Evolutionary conservation across 1,140 invertebrate genomes (phyloP), one percentile per base, ranked within the genome.

Genomic region (Maconellicoccus hirsutus): DNA sequence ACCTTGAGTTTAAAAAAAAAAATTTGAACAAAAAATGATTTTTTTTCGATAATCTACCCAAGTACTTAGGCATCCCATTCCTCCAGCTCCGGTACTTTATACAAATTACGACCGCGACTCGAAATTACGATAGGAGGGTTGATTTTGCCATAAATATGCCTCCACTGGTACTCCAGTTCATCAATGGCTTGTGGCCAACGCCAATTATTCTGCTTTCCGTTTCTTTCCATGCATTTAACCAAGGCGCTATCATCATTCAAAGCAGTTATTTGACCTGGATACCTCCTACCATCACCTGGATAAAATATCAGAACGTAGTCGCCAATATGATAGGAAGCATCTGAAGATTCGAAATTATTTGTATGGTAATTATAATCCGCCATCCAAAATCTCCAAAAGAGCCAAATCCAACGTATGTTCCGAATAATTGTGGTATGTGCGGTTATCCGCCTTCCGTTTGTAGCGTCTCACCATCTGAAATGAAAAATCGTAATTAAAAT

Each of bases 111-210:
- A 14, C 26, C 23, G 21, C 66, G 61, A 3, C 16, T 0, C 12
- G 38, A 26, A 22, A 52, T 69, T 1, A 12, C 4, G 3, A 6
- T 33, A 6, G 71, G 61, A 0, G 61, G 21, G 0, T 71, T 66
- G 25, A 66, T 66, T 71, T 71, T 71, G n/a, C n/a, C 0, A 23
- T 25, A 27, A 16, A 71, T 16, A 4, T 59, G 12, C 8, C 19
- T 52, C 70, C 70, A 71, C 42, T 59, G 21, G 59, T 71, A 71
- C 23, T 61, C 26, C n/a, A 71, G 16, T n/a, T 52, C 52, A 26
- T 71, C 52, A 27, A 19, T 7, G 4, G 21, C 59, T 16, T 14
- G 6, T 1, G 70, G 70, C 70, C 70, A 71, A 14, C 70, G 23
- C 22, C 59, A 63, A 3, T 12, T 12, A 33, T n/a, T n/a, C 22